Conservation (phyloP, 2,888 invertebrate species). For the Silvanus unidentatus region DNA sequence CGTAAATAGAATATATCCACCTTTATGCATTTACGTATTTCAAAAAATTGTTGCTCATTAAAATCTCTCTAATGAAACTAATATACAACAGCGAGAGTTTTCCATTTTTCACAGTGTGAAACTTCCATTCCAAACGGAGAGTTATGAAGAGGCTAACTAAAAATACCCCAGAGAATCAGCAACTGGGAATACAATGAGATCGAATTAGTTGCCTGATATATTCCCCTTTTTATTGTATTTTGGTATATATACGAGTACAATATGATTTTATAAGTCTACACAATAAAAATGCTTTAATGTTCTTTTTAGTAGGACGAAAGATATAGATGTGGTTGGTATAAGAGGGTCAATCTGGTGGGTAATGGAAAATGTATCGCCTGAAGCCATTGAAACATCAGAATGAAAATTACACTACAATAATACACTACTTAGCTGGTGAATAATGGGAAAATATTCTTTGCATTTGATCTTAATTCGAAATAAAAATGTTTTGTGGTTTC, state of each 20-base stretch:
- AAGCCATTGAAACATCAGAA: background rate
- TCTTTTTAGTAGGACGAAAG: conserved; percentile 2
- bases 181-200: background rate
- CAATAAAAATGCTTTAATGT: conserved; percentile 2
- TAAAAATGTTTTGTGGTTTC: no score
- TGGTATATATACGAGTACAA: background rate
- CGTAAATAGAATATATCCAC: no score
- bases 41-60: background rate
- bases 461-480: no score
- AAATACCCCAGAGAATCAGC: no score
- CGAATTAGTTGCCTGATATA: conserved; percentile 1
- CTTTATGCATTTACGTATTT: no score
- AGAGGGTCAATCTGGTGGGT: background rate
- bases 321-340: background rate
- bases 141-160: no score
- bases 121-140: no score
- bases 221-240: background rate
- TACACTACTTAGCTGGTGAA: no score
- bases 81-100: background rate
- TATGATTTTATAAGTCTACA: no score
- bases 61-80: conserved; percentile 1
- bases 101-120: no score
- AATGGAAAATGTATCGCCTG: conserved; percentile 4
- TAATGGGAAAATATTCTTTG: no score
- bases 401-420: conserved; percentile 2